These are phyloP conservation scores for Drosophila sp. DNA, from an alignment of 1,140 invertebrate species.

Conservation along the genomic window DNA sequence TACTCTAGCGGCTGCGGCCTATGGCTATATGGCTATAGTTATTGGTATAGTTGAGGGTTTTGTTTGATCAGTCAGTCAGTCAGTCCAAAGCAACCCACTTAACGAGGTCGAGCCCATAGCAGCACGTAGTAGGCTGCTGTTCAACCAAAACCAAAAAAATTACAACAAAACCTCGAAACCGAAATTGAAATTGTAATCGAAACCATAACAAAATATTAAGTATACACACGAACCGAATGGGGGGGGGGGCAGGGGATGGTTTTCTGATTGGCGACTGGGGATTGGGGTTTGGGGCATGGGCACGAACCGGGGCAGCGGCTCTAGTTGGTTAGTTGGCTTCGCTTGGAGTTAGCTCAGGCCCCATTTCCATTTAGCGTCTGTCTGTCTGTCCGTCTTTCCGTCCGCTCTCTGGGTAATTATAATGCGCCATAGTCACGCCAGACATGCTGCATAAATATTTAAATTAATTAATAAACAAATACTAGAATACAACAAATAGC, in stretches of 20 bases:
- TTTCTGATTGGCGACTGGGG: not conserved
- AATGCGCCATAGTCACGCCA: conserved; percentile 74
- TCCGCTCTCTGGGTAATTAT: conserved; percentile 57
- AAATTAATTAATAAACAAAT: conserved; percentile 78
- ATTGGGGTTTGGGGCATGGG: not conserved
- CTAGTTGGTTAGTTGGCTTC: conserved; percentile 6
- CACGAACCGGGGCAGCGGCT: conserved; percentile 14
- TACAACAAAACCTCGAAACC: conserved; percentile 45
- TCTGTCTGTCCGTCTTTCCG: conserved; percentile 20
- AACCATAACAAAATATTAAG: conserved; percentile 65
- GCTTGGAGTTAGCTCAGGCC: conserved; percentile 5
- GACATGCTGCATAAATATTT: conserved; percentile 80
- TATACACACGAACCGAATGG: conserved; percentile 27
- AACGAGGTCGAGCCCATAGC: conserved; percentile 63
- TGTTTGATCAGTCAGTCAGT: conserved; percentile 10
- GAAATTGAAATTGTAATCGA: conserved; percentile 22
- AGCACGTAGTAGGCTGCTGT: conserved; percentile 50
- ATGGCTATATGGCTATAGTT: not conserved
- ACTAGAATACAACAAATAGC: conserved; percentile 64
- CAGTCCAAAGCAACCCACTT: conserved; percentile 31
- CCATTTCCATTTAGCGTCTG: conserved; percentile 15
- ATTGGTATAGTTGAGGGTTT: conserved; percentile 5
- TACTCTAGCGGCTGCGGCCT: not conserved
- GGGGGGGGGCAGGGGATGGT: not conserved
- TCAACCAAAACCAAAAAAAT: conserved; percentile 32